Conservation (phyloP, 1,140 invertebrate genomes). For the Onthophagus taurus region DNA sequence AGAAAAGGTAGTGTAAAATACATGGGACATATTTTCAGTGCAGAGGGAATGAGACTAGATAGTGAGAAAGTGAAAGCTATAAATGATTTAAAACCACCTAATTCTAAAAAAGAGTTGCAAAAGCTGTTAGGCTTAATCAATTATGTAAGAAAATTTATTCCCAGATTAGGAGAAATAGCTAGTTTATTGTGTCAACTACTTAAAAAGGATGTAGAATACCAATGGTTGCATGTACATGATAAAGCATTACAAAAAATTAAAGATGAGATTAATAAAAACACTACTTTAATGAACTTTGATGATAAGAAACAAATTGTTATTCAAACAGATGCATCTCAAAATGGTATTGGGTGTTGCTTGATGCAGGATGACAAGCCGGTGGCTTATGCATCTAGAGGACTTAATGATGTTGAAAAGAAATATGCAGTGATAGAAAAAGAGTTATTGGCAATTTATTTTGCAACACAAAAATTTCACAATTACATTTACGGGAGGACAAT, state of each 20-base stretch:
- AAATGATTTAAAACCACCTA: slow-evolving; percentile 5
- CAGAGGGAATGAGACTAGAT: slow-evolving; percentile 18
- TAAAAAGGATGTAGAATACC: slow-evolving; percentile 6
- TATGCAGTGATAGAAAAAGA: slow-evolving; percentile 42
- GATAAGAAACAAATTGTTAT: slow-evolving; percentile 18
- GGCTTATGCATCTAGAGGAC: slow-evolving; percentile 30
- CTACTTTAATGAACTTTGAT: slow-evolving; percentile 27
- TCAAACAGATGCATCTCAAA: slow-evolving; percentile 28
- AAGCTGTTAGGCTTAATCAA: slow-evolving; percentile 9
- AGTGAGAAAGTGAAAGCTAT: slow-evolving; percentile 18
- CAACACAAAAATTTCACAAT: slow-evolving; percentile 33
- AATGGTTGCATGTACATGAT: slow-evolving; percentile 2
- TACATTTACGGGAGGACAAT: slow-evolving; percentile 29
- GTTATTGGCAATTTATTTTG: slow-evolving; percentile 35
- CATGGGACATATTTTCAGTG: slow-evolving; percentile 22
- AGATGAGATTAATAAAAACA: slow-evolving; percentile 11
- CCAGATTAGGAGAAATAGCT: slow-evolving; percentile 6
- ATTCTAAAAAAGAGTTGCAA: slow-evolving; percentile 8
- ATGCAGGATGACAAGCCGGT: slow-evolving; percentile 27
- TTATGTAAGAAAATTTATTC: slow-evolving; percentile 11
- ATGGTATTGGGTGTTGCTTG: slow-evolving; percentile 23
- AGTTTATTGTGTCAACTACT: slow-evolving; percentile 1
- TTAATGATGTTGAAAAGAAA: slow-evolving; percentile 28
- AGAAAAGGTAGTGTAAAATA: slow-evolving; percentile 18
- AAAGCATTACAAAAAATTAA: background rate